phyloP scores from a whole-genome alignment of 2,888 invertebrate species.

The Amphimallon solstitiale region DNA sequence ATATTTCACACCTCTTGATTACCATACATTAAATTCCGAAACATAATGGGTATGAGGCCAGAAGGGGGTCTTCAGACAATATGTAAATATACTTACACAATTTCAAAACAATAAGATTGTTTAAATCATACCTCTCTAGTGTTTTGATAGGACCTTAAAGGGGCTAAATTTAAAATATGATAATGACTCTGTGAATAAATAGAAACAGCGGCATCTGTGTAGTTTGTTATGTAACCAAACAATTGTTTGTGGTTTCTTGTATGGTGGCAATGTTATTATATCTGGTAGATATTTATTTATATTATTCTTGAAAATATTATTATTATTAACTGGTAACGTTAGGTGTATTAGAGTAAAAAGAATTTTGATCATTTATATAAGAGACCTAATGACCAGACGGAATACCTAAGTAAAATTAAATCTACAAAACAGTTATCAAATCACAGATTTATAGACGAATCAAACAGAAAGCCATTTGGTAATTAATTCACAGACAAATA shows the following conservation, averaged over 20 bases:
- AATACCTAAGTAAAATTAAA: no score
- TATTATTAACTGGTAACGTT: no score
- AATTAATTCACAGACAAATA: no score
- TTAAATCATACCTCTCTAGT: constrained; percentile 18
- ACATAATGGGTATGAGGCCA: constrained; percentile 36
- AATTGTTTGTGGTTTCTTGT: background rate
- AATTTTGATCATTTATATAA: no score
- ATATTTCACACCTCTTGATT: constrained; percentile 46
- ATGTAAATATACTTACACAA: constrained; percentile 20
- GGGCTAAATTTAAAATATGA: constrained; percentile 2
- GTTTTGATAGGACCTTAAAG: constrained; percentile 7
- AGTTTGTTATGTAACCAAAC: background rate
- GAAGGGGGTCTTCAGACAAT: constrained; percentile 17
- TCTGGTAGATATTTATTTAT: background rate
- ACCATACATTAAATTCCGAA: constrained; percentile 47
- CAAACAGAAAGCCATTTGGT: no score
- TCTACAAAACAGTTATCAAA: no score
- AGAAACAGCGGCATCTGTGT: background rate
- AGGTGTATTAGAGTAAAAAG: no score
- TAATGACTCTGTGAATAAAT: constrained; percentile 1
- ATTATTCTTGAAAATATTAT: background rate
- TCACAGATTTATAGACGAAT: no score
- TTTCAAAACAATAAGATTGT: constrained; percentile 20
- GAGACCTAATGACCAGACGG: no score
- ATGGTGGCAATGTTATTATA: background rate